Evolutionary conservation across 2,113 vertebrate genomes (phyloP).

Genomic region (Megaleporinus macrocephalus): DNA sequence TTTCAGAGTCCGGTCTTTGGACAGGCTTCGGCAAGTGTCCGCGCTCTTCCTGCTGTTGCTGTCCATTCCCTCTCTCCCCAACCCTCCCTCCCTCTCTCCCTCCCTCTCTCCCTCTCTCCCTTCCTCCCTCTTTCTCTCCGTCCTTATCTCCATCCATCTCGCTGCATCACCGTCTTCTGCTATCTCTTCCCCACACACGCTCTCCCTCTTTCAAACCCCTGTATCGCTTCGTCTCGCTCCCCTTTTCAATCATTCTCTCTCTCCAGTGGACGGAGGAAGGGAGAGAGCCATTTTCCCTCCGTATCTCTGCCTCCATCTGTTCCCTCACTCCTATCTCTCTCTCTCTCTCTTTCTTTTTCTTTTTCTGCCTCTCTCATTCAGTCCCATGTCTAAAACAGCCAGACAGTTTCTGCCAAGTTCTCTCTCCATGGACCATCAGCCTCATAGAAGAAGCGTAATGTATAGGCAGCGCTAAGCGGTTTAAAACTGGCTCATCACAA

Average conservation of each 20-base stretch:
- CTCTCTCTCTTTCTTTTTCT: constrained; percentile 15
- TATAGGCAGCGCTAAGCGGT: constrained; percentile 21
- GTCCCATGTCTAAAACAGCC: constrained; percentile 7
- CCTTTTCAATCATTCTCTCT: constrained; percentile 38
- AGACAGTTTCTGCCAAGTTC: constrained; percentile 46
- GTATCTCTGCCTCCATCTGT: constrained; percentile 49
- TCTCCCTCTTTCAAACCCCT: constrained; percentile 53
- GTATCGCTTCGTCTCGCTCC: constrained; percentile 47
- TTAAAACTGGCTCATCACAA: constrained; percentile 31
- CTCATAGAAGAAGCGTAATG: not conserved
- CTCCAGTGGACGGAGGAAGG: constrained; percentile 51
- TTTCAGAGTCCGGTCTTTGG: not conserved
- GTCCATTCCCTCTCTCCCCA: not conserved
- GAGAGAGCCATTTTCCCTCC: constrained; percentile 43
- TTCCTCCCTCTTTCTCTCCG: constrained; percentile 8
- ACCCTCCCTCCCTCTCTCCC: not conserved
- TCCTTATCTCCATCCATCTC: constrained; percentile 32
- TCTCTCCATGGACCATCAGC: not conserved
- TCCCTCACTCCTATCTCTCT: constrained; percentile 46
- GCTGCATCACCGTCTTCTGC: constrained; percentile 35
- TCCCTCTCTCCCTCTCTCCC: constrained; percentile 6
- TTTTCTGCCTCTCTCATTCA: constrained; percentile 26
- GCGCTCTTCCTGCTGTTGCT: not conserved
- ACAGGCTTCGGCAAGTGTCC: not conserved
- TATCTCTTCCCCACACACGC: constrained; percentile 54